phyloP scores from a whole-genome alignment of 1,140 invertebrate genomes.

The Episyrphus balteatus region DNA sequence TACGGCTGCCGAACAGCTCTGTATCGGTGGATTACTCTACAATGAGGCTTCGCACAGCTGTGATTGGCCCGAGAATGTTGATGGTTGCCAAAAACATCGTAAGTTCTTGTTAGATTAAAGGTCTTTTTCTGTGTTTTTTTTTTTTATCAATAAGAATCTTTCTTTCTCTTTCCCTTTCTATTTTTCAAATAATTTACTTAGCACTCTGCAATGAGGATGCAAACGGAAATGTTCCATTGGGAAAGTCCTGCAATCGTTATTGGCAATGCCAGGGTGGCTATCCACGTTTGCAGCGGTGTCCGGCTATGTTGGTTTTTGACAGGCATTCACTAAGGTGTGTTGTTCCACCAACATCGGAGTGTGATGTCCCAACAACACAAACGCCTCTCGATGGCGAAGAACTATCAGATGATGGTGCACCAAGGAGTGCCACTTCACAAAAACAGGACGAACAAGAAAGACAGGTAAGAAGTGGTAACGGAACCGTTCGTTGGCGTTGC shows the following conservation, averaged over 20 bases:
- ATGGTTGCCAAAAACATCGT: slow-evolving; percentile 87
- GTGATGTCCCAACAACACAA: slow-evolving; percentile 67
- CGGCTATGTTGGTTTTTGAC: slow-evolving; percentile 84
- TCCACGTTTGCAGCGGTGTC: slow-evolving; percentile 76
- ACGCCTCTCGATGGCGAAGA: slow-evolving; percentile 45
- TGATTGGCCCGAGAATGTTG: slow-evolving; percentile 85
- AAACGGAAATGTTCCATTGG: slow-evolving; percentile 53
- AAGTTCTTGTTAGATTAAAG: slow-evolving; percentile 38
- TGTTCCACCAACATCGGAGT: slow-evolving; percentile 78
- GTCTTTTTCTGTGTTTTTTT: background rate
- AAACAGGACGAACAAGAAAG: slow-evolving; percentile 10
- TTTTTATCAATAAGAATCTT: background rate
- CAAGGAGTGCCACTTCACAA: too few relatives aligned
- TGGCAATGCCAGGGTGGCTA: slow-evolving; percentile 91
- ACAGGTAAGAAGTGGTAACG: slow-evolving; percentile 8
- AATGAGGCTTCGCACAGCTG: slow-evolving; percentile 83
- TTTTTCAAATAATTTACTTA: slow-evolving; percentile 36
- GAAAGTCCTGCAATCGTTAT: slow-evolving; percentile 85
- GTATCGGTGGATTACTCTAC: slow-evolving; percentile 81
- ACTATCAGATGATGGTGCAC: slow-evolving; percentile 6
- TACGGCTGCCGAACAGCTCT: slow-evolving; percentile 83
- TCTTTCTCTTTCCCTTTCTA: background rate
- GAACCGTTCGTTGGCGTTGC: background rate
- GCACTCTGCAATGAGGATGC: slow-evolving; percentile 78
- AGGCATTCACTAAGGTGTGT: slow-evolving; percentile 71